Percentiles rank a stretch among this genome's conserved stretches.
Conservation (phyloP, 2,888 invertebrate genomes). For the Pollenia labialis region DNA sequence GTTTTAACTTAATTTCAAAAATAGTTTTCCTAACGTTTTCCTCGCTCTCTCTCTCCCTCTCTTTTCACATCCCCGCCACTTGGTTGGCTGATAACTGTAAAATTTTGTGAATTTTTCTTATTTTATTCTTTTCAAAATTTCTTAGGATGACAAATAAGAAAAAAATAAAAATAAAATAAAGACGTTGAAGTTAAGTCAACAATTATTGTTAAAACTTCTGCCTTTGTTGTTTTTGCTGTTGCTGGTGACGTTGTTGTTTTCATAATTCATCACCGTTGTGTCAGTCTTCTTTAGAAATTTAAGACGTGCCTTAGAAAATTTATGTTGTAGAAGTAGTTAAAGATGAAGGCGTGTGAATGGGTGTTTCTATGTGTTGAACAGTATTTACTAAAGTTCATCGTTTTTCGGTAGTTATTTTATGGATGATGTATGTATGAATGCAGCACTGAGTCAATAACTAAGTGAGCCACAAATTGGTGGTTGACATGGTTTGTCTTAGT, state of each 20-base stretch:
- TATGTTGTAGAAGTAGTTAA: background rate
- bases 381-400: conserved; percentile 43
- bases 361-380: conserved; percentile 6
- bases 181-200: conserved; percentile 51
- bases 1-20: conserved; percentile 54
- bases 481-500: conserved; percentile 21
- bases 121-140: background rate
- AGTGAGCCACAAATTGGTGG: conserved; percentile 58
- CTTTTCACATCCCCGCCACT: background rate
- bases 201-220: conserved; percentile 34
- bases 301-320: background rate
- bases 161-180: background rate
- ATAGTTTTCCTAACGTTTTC: conserved; percentile 28
- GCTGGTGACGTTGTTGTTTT: conserved; percentile 40
- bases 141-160: background rate
- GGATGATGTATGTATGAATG: background rate
- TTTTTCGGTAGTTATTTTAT: conserved; percentile 7
- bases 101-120: conserved; percentile 2
- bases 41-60: background rate
- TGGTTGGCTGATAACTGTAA: background rate
- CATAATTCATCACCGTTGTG: conserved; percentile 53
- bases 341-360: conserved; percentile 18
- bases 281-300: conserved; percentile 16
- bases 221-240: background rate
- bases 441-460: conserved; percentile 39